These are phyloP conservation scores for Megastigmus dorsalis DNA, from an alignment of 2,888 invertebrate species.

Conservation along the genomic window DNA sequence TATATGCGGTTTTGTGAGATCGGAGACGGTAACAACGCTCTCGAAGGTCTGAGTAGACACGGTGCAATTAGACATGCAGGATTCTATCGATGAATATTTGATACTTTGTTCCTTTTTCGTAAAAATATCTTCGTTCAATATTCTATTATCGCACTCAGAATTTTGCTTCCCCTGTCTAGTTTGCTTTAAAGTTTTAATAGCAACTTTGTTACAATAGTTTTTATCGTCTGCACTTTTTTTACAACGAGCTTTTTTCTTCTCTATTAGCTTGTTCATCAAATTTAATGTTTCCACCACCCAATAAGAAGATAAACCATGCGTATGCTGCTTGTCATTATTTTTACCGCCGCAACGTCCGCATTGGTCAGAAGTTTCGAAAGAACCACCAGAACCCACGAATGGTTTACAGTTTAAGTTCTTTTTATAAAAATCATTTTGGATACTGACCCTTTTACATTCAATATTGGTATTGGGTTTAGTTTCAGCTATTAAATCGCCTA, in stretches of 20 bases:
- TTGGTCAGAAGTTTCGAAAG: no score
- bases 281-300: conserved; percentile 28
- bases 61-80: background rate
- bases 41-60: conserved; percentile 25
- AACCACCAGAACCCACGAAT: background rate
- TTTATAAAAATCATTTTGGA: background rate
- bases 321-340: no score
- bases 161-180: background rate
- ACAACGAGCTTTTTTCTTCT: background rate
- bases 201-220: background rate
- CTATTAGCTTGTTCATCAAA: conserved; percentile 23
- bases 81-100: conserved; percentile 8
- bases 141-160: background rate
- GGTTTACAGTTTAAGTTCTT: background rate
- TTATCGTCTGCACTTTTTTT: background rate
- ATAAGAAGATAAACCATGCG: no score
- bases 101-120: background rate
- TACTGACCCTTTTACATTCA: background rate
- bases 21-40: background rate
- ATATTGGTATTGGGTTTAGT: background rate
- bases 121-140: background rate
- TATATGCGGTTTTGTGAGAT: conserved; percentile 10
- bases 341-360: conserved; percentile 12
- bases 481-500: background rate
- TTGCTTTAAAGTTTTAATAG: background rate